Conservation (phyloP, 2,113 vertebrate species). For the Enhydra lutris region DNA sequence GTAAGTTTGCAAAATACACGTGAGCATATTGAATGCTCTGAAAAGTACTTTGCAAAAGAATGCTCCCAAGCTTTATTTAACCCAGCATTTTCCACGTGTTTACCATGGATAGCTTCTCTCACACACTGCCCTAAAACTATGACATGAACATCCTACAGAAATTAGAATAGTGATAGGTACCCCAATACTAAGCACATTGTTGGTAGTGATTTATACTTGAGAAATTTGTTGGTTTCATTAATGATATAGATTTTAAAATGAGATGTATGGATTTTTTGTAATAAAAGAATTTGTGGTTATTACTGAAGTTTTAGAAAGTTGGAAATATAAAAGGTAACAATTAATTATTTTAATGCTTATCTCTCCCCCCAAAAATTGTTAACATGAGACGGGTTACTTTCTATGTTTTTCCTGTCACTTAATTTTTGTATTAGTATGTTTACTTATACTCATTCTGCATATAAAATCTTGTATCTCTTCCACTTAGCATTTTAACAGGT, state of each 20-base stretch:
- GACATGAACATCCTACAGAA: neutral
- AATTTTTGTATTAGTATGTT: neutral
- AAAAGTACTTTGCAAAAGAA: neutral
- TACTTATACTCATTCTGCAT: neutral
- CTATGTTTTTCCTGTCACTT: neutral
- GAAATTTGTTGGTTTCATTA: neutral
- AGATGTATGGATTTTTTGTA: neutral
- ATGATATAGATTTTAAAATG: neutral
- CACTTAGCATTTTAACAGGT: neutral
- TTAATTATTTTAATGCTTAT: neutral
- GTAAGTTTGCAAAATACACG: neutral
- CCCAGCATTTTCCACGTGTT: neutral
- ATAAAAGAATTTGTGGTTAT: neutral
- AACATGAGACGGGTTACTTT: neutral
- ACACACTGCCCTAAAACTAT: neutral
- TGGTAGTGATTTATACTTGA: neutral
- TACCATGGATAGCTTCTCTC: neutral
- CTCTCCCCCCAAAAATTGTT: neutral
- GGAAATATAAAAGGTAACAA: neutral
- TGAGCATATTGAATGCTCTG: neutral
- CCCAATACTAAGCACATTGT: neutral
- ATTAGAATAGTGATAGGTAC: neutral
- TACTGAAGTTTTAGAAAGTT: neutral
- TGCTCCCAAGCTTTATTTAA: neutral
- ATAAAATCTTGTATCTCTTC: neutral